These are phyloP conservation scores for Diaperis boleti DNA, from an alignment of 2,888 invertebrate species.

Conservation along the genomic window DNA sequence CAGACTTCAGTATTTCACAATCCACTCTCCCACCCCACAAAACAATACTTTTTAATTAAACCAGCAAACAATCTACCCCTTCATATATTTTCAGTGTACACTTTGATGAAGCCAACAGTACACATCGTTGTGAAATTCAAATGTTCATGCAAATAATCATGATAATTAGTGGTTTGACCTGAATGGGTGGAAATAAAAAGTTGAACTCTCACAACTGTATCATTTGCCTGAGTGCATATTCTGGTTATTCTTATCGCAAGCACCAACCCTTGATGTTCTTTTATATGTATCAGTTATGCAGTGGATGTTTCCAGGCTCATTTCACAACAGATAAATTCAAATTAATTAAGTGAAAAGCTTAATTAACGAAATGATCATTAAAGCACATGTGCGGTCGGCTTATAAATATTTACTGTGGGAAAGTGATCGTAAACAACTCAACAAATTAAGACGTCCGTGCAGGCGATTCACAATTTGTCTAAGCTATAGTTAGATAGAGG, in stretches of 20 bases:
- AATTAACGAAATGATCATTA: conserved; percentile 22
- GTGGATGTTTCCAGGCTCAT: conserved; percentile 17
- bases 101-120: neutral
- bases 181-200: conserved; percentile 24
- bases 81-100: too few species aligned
- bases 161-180: conserved; percentile 35
- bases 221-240: conserved; percentile 41
- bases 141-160: conserved; percentile 38
- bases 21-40: too few species aligned
- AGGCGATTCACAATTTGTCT: neutral
- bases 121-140: neutral
- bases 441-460: conserved; percentile 23
- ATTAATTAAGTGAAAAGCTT: conserved; percentile 21
- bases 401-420: conserved; percentile 24
- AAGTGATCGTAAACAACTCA: conserved; percentile 14
- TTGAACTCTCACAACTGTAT: conserved; percentile 23
- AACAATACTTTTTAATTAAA: too few species aligned
- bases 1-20: too few species aligned
- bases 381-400: conserved; percentile 13
- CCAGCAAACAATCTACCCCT: too few species aligned
- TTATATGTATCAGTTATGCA: conserved; percentile 4
- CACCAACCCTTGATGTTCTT: conserved; percentile 21
- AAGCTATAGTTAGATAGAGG: neutral
- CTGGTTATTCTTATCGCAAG: conserved; percentile 35
- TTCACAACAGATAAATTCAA: conserved; percentile 16